Evolutionary conservation across 1,140 invertebrate genomes (phyloP).

Genomic region (Drosophila arawakana): DNA sequence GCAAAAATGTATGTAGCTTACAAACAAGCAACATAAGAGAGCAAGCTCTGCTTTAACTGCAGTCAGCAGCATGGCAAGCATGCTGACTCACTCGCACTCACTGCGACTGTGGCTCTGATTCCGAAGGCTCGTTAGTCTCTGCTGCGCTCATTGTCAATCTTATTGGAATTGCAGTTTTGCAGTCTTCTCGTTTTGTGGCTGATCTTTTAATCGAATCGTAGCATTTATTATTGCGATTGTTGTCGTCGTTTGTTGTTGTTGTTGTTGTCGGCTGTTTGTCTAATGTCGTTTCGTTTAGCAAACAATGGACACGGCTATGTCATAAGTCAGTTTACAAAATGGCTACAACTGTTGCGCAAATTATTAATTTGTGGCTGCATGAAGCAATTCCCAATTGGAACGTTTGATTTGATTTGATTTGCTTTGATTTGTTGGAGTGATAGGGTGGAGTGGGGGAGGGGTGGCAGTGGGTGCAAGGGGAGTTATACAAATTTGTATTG

Average conservation of each 20-base stretch:
- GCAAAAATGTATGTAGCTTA: constrained; percentile 80
- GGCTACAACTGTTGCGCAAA: constrained; percentile 72
- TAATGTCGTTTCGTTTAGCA: constrained; percentile 78
- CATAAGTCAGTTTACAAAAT: constrained; percentile 71
- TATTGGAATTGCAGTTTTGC: constrained; percentile 46
- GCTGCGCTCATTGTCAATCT: constrained; percentile 66
- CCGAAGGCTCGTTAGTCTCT: constrained; percentile 52
- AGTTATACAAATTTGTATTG: constrained; percentile 63
- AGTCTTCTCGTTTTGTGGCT: constrained; percentile 56
- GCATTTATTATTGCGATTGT: constrained; percentile 77
- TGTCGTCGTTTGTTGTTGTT: constrained; percentile 41
- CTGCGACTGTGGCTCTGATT: background rate
- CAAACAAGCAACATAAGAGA: constrained; percentile 70
- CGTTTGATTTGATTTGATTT: constrained; percentile 29
- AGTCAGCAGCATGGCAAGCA: background rate
- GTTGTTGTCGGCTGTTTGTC: constrained; percentile 65
- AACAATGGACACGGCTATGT: constrained; percentile 73
- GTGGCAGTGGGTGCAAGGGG: background rate
- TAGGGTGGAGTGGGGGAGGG: background rate
- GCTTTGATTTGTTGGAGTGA: constrained; percentile 52
- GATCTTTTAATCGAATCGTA: constrained; percentile 83
- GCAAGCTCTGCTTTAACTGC: constrained; percentile 28
- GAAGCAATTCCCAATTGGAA: constrained; percentile 28
- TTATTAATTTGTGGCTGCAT: constrained; percentile 65
- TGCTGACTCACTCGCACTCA: constrained; percentile 9